A percentile compares a stretch with the other conserved stretches of the same genome.
Evolutionary conservation across 1,140 invertebrate species (phyloP).

Genomic region (Platyscapa corneri): DNA sequence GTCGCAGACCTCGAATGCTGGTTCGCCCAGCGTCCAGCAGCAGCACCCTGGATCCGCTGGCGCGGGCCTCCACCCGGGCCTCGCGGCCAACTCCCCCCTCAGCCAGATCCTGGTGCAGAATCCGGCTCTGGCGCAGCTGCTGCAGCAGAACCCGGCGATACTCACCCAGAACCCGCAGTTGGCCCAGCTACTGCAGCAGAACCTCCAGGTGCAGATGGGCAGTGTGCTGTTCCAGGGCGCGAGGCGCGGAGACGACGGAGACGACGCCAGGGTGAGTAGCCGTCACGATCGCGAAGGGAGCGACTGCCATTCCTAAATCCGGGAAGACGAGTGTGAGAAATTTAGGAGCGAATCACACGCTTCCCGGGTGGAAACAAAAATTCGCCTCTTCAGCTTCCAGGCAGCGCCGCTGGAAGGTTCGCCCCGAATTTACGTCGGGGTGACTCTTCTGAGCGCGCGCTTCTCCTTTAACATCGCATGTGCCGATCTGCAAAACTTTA

Average conservation of each 20-base stretch:
- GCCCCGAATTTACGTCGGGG: not conserved
- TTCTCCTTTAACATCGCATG: not conserved
- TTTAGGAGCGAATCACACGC: too few relatives aligned
- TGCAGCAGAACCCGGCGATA: conserved; percentile 71
- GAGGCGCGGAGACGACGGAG: conserved; percentile 65
- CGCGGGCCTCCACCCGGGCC: conserved; percentile 56
- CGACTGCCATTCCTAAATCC: too few relatives aligned
- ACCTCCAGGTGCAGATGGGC: conserved; percentile 71
- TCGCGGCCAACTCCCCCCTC: conserved; percentile 63
- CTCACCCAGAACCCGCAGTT: conserved; percentile 69
- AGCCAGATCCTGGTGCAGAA: conserved; percentile 70
- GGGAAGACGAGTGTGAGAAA: too few relatives aligned
- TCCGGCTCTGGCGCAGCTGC: conserved; percentile 68
- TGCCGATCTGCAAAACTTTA: not conserved
- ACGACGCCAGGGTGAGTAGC: conserved; percentile 67
- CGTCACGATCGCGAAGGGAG: too few relatives aligned
- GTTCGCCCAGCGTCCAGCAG: conserved; percentile 42
- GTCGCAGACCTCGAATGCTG: conserved; percentile 19
- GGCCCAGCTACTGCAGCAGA: conserved; percentile 70
- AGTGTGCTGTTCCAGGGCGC: conserved; percentile 61
- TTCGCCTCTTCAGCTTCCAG: too few relatives aligned
- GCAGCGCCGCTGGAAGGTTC: too few relatives aligned
- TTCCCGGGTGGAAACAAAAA: too few relatives aligned
- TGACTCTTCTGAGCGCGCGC: not conserved
- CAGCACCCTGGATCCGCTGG: conserved; percentile 47